These are phyloP conservation scores for Subanguina moxae DNA, from an alignment of 1,140 invertebrate species.

Conservation along the genomic window DNA sequence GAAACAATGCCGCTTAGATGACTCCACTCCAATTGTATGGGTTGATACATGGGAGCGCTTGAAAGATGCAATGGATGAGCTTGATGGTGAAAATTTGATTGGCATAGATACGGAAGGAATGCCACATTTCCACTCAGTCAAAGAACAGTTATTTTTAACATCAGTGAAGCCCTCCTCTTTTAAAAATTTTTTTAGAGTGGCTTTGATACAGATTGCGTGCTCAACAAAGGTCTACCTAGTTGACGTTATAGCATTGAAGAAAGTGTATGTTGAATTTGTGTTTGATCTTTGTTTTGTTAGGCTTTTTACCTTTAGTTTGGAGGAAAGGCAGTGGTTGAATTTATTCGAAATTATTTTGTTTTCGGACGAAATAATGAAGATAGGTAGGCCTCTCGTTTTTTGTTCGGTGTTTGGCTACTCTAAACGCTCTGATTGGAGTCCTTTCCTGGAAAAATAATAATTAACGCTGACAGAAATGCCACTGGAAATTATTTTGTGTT, in stretches of 20 bases:
- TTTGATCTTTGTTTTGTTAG: neutral
- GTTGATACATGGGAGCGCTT: no score
- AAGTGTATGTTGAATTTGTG: neutral
- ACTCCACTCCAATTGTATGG: no score
- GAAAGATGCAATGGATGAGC: no score
- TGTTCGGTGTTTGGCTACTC: no score
- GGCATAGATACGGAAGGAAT: constrained; percentile 18
- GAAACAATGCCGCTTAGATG: neutral
- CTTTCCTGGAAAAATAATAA: no score
- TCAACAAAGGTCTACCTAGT: constrained; percentile 19
- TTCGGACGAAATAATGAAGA: no score
- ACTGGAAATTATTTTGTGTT: no score
- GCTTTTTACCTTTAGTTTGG: neutral
- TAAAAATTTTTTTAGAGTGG: constrained; percentile 19
- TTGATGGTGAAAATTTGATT: neutral
- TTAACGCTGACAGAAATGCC: no score
- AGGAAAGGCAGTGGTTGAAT: constrained; percentile 23
- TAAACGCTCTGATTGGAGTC: no score
- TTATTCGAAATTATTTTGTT: constrained; percentile 13
- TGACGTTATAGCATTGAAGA: constrained; percentile 11
- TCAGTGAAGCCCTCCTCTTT: neutral
- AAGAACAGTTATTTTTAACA: constrained; percentile 22
- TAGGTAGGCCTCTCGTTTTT: no score
- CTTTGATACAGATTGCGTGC: constrained; percentile 24
- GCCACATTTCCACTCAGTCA: constrained; percentile 17